Base-by-base conservation (phyloP, 2,888 invertebrate genomes). In the Argyresthia goedartella region DNA sequence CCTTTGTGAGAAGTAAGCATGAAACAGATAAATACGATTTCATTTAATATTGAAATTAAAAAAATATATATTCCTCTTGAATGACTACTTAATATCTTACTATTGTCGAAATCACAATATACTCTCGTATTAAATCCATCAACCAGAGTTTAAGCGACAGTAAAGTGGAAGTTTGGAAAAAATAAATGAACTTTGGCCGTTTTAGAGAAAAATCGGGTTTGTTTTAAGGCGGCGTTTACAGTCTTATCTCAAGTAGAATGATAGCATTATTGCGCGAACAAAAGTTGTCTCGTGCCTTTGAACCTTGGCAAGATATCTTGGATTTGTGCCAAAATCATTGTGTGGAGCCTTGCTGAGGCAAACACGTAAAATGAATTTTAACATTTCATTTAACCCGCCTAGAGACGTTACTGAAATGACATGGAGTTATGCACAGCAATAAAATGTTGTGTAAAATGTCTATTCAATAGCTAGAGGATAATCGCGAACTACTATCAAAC, bases 271-370 rank as follows among this genome's bases (percentile, higher is more conserved):
- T 67, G 66, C 64, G 66, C 60, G 65, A 63, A 72, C 63, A 81
- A 81, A 80, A 80, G 76, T 69, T 72, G 70, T 49, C 51, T 66
- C 63, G 70, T 73, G 84, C 74, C 81, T 84, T 79, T 81, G 80
- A 85, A 81, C 81, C 74, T 81, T 82, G 82, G 84, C 82, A 75
- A 72, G 73, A 70, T 70, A 71, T 71, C 68, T 82, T 85, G 85
- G 84, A 76, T 58, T 56, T 51, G 53, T 58, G 84, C 86, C 86
- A 85, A 79, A 68, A 69, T 63, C 70, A 69, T 69, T 75, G 75
- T 74, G 66, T 69, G 69, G 66, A 66, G 60, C 64, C 65, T 69
- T 61, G 64, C 65, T 69, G 73, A 71, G 62, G 62, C 63, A 61
- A 66, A 69, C 73, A 62, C 60, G 57, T 55, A 57, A 60, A 67